phyloP scores from a whole-genome alignment of 2,113 vertebrate genomes.

The Crotalus helleri region DNA sequence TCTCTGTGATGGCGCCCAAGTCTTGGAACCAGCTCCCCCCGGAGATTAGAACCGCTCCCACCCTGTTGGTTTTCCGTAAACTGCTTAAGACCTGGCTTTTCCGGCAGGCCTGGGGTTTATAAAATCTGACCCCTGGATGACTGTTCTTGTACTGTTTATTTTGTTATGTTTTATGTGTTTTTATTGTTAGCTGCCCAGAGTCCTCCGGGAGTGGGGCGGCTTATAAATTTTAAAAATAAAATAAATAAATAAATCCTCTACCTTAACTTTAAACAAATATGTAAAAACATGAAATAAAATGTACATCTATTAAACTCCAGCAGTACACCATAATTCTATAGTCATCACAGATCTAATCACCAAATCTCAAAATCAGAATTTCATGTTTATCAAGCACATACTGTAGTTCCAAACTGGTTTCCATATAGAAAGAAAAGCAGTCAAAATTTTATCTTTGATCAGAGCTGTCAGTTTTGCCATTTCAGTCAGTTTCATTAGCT shows the following conservation, averaged over 20 bases:
- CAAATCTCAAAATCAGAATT: not conserved
- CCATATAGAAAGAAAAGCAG: not conserved
- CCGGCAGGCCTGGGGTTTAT: no score
- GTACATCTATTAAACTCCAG: not conserved
- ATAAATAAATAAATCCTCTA: not conserved
- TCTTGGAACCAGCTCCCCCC: no score
- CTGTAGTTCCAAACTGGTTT: not conserved
- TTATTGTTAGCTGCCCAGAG: no score
- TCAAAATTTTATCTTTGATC: not conserved
- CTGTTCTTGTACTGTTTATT: no score
- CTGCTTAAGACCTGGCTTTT: no score
- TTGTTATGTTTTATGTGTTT: no score
- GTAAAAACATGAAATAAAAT: not conserved
- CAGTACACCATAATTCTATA: not conserved
- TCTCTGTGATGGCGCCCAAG: no score
- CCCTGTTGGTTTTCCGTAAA: no score
- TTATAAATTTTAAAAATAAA: no score
- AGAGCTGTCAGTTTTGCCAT: not conserved
- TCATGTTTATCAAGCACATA: not conserved
- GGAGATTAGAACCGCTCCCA: no score
- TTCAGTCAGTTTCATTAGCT: not conserved
- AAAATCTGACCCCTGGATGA: no score
- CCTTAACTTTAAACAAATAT: not conserved
- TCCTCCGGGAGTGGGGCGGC: no score
- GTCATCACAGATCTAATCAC: not conserved